Percentiles rank a stretch among this genome's conserved stretches.
phyloP scores from a whole-genome alignment of 64 coral and sea anemone genomes.

The Actinia tenebrosa region DNA sequence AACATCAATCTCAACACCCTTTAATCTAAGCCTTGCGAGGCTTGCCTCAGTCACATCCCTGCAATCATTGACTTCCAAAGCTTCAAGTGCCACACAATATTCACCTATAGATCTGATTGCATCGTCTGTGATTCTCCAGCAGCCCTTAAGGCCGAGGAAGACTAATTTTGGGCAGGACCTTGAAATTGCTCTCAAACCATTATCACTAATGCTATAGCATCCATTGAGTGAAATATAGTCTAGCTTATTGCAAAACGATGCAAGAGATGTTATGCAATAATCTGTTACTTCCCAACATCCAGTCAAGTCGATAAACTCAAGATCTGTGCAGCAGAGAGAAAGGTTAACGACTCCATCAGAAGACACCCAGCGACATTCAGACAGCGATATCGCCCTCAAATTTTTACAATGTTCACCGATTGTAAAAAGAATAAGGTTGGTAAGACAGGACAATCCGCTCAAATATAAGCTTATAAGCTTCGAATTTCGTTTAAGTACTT shows the following conservation, averaged over 20 bases:
- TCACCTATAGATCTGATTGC: constrained; percentile 74
- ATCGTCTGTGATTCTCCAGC: constrained; percentile 78
- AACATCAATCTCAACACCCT: constrained; percentile 78
- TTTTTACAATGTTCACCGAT: constrained; percentile 49
- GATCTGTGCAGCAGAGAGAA: constrained; percentile 52
- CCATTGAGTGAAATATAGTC: constrained; percentile 59
- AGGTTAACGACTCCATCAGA: constrained; percentile 54
- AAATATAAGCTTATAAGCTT: constrained; percentile 60
- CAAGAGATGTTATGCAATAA: constrained; percentile 58
- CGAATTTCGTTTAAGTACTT: constrained; percentile 50
- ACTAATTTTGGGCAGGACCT: constrained; percentile 46
- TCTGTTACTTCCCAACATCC: constrained; percentile 94
- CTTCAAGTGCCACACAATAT: constrained; percentile 58
- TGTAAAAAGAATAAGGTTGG: constrained; percentile 46
- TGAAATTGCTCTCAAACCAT: constrained; percentile 32
- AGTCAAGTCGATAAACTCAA: constrained; percentile 68
- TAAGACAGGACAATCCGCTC: constrained; percentile 70
- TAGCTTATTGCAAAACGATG: constrained; percentile 57
- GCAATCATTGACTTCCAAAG: constrained; percentile 84
- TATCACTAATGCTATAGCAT: constrained; percentile 80
- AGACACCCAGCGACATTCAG: constrained; percentile 94
- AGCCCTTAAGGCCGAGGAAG: constrained; percentile 70
- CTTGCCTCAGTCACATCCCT: constrained; percentile 86
- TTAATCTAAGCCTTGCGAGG: constrained; percentile 52
- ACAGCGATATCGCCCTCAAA: constrained; percentile 50